A percentile compares a stretch with the other conserved stretches of the same genome.
phyloP scores from a whole-genome alignment of 2,113 vertebrate species.

The Onychostruthus taczanowskii region DNA sequence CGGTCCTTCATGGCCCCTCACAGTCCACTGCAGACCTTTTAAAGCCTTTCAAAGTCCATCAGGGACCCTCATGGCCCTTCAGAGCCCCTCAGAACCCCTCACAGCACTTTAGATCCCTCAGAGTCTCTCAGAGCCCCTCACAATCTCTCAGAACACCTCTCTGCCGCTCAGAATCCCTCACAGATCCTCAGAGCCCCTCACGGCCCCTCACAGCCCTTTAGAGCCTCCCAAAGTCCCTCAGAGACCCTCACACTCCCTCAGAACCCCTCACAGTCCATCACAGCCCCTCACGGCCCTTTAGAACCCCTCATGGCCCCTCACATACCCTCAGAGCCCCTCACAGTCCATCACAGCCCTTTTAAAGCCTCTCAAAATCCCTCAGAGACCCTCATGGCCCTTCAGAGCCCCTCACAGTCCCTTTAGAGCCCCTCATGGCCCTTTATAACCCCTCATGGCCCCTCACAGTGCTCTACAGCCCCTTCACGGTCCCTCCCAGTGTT shows the following conservation, averaged over 20 bases:
- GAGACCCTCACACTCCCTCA: neutral
- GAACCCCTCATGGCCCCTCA: neutral
- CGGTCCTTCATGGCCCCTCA: too few species aligned
- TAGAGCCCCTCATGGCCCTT: neutral
- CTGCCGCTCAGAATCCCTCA: neutral
- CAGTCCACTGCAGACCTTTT: too few species aligned
- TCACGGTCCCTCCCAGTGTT: accelerated
- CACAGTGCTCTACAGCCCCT: accelerated
- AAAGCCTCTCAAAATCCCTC: neutral
- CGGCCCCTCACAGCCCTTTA: accelerated
- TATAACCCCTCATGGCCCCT: too few species aligned
- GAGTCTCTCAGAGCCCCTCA: accelerated
- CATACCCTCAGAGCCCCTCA: neutral
- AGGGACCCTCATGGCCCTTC: neutral
- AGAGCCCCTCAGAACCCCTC: too few species aligned
- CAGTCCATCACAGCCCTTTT: neutral
- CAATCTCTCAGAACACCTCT: neutral
- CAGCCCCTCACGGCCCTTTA: too few species aligned
- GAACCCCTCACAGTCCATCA: too few species aligned
- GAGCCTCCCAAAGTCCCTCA: too few species aligned
- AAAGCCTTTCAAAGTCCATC: too few species aligned
- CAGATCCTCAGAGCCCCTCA: neutral
- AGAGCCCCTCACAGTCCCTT: neutral
- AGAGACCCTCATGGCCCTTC: neutral
- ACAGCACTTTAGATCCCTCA: too few species aligned